Evolutionary conservation across 2,888 invertebrate species (phyloP), one percentile per base, ranked within the genome.

Genomic region (Folsomia candida): DNA sequence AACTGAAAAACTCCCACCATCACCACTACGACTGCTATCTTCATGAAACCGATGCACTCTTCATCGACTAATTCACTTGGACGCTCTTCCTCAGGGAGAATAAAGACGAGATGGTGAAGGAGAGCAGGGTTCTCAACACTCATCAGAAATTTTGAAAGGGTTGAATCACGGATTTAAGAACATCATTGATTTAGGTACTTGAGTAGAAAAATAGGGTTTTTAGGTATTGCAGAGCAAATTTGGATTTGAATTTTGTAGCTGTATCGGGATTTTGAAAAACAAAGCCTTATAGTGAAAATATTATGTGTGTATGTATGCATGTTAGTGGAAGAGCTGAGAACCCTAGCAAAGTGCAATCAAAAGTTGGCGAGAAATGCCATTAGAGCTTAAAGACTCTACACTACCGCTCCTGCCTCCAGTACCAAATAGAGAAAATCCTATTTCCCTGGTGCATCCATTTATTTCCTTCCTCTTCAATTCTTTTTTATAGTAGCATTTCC

Each of bases 321-420:
- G n/a, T n/a, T n/a, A n/a, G n/a, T n/a, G n/a, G n/a, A n/a, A n/a
- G n/a, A n/a, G n/a, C n/a, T n/a, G 14, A 14, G 37, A 37, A 37
- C 4, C 37, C 37, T 14, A 9, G 37, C 37, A 4, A 37, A 37
- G 37, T 37, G 37, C 37, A 37, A 60, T 59, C 25, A 59, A 59
- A 59, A 59, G 59, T 59, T 59, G 25, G 26, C 26, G 59, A 26
- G 59, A 59, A 59, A 59, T 59, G 59, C 59, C 59, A 59, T 59
- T 59, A 59, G 26, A 26, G 26, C 25, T 59, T 59, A 59, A 59
- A 59, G 59, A 59, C 59, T 25, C 59, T 22, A 9, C 57, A 37
- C 37, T 37, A 37, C 37, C 6, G 37, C 37, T 37, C 14, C 14
- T 37, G 37, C 37, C 37, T 9, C 37, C 37, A 9, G 14, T n/a